phyloP scores from a whole-genome alignment of 2,888 invertebrate species.

The Andrena bicolor region DNA sequence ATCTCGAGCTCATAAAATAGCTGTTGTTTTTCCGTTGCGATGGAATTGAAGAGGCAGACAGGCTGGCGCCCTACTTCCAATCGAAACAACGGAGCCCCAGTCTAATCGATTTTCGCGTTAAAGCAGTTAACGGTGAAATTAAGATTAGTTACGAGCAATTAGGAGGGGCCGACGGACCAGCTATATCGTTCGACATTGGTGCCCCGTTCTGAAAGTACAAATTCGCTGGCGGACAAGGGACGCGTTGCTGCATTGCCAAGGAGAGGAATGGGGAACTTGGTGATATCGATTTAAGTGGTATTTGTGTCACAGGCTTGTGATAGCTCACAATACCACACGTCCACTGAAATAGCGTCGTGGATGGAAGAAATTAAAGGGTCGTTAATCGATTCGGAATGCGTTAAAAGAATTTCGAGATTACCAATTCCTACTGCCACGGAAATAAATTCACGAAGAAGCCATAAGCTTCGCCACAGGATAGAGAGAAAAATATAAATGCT shows the following conservation, averaged over 20 bases:
- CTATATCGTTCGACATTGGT: constrained; percentile 20
- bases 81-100: constrained; percentile 14
- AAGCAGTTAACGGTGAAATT: constrained; percentile 70
- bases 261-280: constrained; percentile 32
- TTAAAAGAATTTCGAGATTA: neutral
- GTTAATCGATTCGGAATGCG: constrained; percentile 4
- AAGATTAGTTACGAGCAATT: constrained; percentile 69
- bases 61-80: constrained; percentile 44
- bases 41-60: constrained; percentile 28
- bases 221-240: neutral
- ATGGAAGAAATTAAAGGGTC: neutral
- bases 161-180: constrained; percentile 30
- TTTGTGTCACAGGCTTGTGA: constrained; percentile 49
- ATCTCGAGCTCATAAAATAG: neutral
- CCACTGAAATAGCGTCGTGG: constrained; percentile 19
- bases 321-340: constrained; percentile 14
- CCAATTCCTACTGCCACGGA: neutral
- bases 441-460: neutral
- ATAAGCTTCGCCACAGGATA: neutral
- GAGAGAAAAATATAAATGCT: neutral
- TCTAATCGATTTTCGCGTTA: constrained; percentile 28
- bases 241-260: constrained; percentile 22
- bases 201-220: constrained; percentile 11
- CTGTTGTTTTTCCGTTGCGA: neutral
- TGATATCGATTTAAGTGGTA: constrained; percentile 53